These are phyloP conservation scores for Drosophila neoperkinsi DNA, from an alignment of 2,888 invertebrate genomes.

Conservation along the genomic window DNA sequence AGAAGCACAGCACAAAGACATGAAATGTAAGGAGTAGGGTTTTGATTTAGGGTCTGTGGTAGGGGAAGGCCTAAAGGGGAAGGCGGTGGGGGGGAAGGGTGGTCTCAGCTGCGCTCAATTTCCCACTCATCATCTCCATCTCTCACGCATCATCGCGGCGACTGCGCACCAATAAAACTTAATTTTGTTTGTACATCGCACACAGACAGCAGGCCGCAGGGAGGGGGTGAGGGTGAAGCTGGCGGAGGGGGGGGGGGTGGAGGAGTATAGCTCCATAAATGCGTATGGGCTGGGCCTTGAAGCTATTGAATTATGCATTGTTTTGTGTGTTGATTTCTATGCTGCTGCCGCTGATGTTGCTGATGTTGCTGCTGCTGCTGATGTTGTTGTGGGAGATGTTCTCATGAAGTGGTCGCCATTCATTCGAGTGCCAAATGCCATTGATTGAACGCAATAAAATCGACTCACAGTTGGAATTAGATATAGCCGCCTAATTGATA, in stretches of 20 bases:
- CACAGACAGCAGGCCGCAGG: not conserved
- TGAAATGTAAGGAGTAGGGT: conserved; percentile 9
- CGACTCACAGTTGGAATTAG: conserved; percentile 59
- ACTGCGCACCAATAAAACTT: conserved; percentile 79
- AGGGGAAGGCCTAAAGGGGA: not conserved
- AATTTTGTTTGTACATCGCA: conserved; percentile 80
- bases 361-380: conserved; percentile 20
- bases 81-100: not conserved
- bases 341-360: conserved; percentile 1
- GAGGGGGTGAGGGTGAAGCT: not conserved
- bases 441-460: conserved; percentile 68
- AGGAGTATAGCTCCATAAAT: conserved; percentile 35
- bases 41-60: conserved; percentile 3
- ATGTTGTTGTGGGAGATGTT: conserved; percentile 66
- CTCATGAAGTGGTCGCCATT: conserved; percentile 73
- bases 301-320: conserved; percentile 76
- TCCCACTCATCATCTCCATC: conserved; percentile 75
- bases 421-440: conserved; percentile 59
- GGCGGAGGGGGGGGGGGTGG: not conserved
- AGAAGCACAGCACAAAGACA: conserved; percentile 26
- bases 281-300: conserved; percentile 41
- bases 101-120: conserved; percentile 56
- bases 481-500: conserved; percentile 73
- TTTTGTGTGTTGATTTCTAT: conserved; percentile 25
- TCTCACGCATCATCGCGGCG: conserved; percentile 46